Base-by-base conservation (phyloP, 2,797 vertebrate species). In the Lepus oiostolus region DNA sequence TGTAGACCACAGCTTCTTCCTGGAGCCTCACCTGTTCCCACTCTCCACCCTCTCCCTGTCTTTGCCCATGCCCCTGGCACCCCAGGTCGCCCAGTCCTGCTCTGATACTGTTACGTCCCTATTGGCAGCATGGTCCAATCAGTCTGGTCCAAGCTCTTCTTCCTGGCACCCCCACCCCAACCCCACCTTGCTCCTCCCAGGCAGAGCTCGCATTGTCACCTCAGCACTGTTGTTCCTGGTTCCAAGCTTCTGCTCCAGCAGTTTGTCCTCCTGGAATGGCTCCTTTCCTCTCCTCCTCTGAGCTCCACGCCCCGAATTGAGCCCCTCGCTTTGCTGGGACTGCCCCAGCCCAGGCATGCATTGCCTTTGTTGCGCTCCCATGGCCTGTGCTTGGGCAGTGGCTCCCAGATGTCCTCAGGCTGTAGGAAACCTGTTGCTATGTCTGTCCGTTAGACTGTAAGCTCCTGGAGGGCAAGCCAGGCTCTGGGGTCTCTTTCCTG, bases 401-500 rank as follows among this genome's bases (percentile, higher is more conserved):
- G 14, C 14, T 63, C 4, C 0, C 7, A 1, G 7, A 7, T 2
- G 21, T 89, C 58, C 32, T 65, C 50, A 26, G 12, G 16, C 42
- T 11, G 17, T 65, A 62, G 67, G 70, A 79, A 88, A 16, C 26
- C 54, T 70, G 81, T 85, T 42, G n/a, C 58, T 72, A 11, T 67
- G 67, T 47, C 30, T 91, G 52, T 85, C 54, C 35, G 22, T 35
- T 68, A 75, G 17, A 10, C 76, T 16, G 8, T 17, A 54, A 26
- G 63, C 22, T 85, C 22, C 68, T 74, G 3, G 32, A 90, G 58
- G 70, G 50, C 14, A 63, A 58, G 19, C 7, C 47, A 54, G 80
- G 72, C 38, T 81, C 86, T 88, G 84, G 74, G 28, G 26, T 62
- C 60, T 80, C 68, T 60, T 80, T 62, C 70, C 32, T 74, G 81